Conservation (phyloP, 37 sponge, comb jelly and placozoan genomes). For the Cladorhizidae sp. region DNA sequence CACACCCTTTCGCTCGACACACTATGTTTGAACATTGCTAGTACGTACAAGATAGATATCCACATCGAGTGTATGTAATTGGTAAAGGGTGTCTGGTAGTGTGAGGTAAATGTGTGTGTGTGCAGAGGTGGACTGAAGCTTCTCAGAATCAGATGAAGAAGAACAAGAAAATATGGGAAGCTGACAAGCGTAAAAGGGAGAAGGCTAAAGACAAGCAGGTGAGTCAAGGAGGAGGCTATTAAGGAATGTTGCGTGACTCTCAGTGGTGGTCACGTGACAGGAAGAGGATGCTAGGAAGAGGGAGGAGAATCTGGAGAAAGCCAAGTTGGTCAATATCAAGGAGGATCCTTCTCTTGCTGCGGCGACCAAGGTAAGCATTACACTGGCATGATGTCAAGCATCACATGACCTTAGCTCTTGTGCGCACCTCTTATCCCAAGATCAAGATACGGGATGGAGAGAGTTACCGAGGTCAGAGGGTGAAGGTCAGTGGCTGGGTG, state of each 20-base stretch:
- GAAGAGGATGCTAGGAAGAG: constrained; percentile 77
- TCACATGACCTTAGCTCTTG: too few relatives aligned
- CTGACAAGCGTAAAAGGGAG: constrained; percentile 58
- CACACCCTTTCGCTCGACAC: too few relatives aligned
- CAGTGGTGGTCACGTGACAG: constrained; percentile 11
- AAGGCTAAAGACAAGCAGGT: constrained; percentile 57
- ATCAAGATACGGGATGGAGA: constrained; percentile 73
- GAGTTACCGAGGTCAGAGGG: constrained; percentile 45
- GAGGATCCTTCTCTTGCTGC: constrained; percentile 80
- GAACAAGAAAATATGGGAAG: constrained; percentile 75
- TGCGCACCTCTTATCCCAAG: neutral
- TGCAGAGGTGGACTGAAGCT: constrained; percentile 61
- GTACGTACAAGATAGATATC: too few relatives aligned
- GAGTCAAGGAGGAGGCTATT: neutral
- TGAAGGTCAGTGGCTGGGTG: constrained; percentile 91
- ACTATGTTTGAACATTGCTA: too few relatives aligned
- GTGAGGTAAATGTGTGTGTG: neutral
- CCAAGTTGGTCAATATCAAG: constrained; percentile 71
- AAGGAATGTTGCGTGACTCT: neutral
- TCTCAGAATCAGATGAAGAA: constrained; percentile 95
- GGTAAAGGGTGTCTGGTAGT: neutral
- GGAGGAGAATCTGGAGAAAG: constrained; percentile 84
- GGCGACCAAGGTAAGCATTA: constrained; percentile 36
- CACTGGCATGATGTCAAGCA: too few relatives aligned
- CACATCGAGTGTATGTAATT: neutral